Conservation (phyloP, 2,113 vertebrate species). For the Neolamprologus variostigma region DNA sequence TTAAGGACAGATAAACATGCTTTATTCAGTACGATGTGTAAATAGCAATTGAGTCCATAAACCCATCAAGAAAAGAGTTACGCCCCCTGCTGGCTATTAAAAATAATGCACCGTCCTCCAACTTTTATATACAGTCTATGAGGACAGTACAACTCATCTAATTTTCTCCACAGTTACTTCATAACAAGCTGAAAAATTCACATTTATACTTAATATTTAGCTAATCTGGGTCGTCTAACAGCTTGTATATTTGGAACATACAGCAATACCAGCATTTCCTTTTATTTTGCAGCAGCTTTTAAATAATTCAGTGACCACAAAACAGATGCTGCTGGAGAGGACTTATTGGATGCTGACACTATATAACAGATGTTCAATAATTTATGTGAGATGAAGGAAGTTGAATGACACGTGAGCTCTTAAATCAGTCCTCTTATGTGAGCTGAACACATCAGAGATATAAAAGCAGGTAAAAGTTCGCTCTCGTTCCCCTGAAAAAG, state of each 20-base stretch:
- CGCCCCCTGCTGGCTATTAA: rapidly evolving
- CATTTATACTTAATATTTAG: background rate
- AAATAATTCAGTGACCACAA: constrained; percentile 16
- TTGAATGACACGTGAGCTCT: background rate
- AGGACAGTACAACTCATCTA: background rate
- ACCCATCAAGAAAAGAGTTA: background rate
- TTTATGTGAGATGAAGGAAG: background rate
- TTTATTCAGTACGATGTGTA: background rate
- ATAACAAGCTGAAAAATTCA: background rate
- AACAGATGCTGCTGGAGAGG: background rate
- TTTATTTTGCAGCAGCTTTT: background rate
- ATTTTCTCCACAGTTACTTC: background rate
- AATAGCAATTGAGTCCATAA: background rate
- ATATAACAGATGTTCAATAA: background rate
- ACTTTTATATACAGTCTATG: background rate
- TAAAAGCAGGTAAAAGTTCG: rapidly evolving
- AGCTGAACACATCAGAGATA: background rate
- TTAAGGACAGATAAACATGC: background rate
- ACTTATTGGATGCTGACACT: background rate
- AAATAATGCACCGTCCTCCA: background rate
- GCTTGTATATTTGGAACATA: background rate
- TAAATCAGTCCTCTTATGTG: rapidly evolving
- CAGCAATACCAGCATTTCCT: background rate
- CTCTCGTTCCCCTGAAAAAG: background rate
- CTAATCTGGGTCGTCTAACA: background rate